phyloP scores from a whole-genome alignment of 2,888 invertebrate genomes.

The Platycheirus albimanus region DNA sequence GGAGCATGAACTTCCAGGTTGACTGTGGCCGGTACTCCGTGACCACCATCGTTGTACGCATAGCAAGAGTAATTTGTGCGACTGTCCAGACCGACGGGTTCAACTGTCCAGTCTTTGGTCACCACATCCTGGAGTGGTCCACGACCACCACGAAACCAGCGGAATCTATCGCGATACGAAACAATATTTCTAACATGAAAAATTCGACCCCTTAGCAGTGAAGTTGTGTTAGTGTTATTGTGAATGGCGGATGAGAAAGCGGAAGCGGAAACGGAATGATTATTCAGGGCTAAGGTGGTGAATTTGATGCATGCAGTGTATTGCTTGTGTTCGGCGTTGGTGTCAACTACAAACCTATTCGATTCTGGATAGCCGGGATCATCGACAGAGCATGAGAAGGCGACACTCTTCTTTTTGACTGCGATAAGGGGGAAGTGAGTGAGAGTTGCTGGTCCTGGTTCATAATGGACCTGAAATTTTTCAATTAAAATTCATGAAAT shows the following conservation, averaged over 20 bases:
- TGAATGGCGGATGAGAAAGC: constrained; percentile 44
- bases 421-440: constrained; percentile 89
- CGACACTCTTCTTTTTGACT: constrained; percentile 91
- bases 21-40: constrained; percentile 87
- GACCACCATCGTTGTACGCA: constrained; percentile 93
- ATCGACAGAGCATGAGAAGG: constrained; percentile 92
- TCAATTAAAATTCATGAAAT: no score
- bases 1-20: constrained; percentile 91
- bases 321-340: constrained; percentile 46
- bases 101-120: constrained; percentile 90
- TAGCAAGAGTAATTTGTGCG: constrained; percentile 95
- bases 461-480: constrained; percentile 85
- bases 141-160: constrained; percentile 91
- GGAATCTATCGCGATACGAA: constrained; percentile 84
- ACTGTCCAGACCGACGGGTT: constrained; percentile 92
- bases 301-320: constrained; percentile 69
- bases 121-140: constrained; percentile 88
- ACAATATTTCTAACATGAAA: constrained; percentile 79
- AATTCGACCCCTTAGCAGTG: constrained; percentile 78
- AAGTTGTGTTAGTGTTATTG: constrained; percentile 47
- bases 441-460: constrained; percentile 92
- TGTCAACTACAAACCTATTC: constrained; percentile 80
- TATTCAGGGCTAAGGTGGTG: constrained; percentile 69
- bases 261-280: constrained; percentile 53
- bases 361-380: constrained; percentile 91